Percentiles rank a stretch among this genome's conserved stretches.
Evolutionary conservation across 1,140 invertebrate species (phyloP).

Genomic region (Drosophila ananassae): DNA sequence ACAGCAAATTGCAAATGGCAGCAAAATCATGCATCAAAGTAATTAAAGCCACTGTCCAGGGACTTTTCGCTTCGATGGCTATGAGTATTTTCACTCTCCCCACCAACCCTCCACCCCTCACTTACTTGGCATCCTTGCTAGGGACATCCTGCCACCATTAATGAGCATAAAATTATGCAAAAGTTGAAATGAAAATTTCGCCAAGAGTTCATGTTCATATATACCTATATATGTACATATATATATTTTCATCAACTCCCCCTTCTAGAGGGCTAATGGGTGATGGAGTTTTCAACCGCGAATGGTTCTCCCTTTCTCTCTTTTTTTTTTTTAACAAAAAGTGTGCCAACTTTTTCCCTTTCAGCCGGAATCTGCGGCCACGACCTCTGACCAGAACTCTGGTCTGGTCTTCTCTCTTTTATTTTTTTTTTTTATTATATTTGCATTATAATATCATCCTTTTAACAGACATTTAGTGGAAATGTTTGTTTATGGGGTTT

Average conservation of each 20-base stretch:
- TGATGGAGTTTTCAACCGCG: background rate
- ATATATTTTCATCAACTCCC: background rate
- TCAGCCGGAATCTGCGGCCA: background rate
- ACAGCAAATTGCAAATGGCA: constrained; percentile 73
- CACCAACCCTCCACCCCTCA: too few relatives aligned
- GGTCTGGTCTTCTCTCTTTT: background rate
- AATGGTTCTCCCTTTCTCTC: too few relatives aligned
- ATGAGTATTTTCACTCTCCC: constrained; percentile 7
- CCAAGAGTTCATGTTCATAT: constrained; percentile 28
- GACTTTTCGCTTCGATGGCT: constrained; percentile 61
- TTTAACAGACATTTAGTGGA: too few relatives aligned
- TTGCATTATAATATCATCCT: too few relatives aligned
- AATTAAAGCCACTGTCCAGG: constrained; percentile 73
- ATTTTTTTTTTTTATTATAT: too few relatives aligned
- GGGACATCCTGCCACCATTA: constrained; percentile 42
- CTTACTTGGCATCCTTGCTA: background rate
- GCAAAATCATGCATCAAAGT: constrained; percentile 80
- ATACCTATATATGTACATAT: too few relatives aligned
- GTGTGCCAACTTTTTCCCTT: constrained; percentile 16
- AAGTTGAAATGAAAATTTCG: constrained; percentile 76
- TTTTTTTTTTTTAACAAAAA: background rate
- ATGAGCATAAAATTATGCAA: constrained; percentile 80
- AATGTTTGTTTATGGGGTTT: too few relatives aligned
- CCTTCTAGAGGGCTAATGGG: background rate
- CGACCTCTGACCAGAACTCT: background rate